Conservation (phyloP, 2,113 vertebrate species). For the Mus musculus region DNA sequence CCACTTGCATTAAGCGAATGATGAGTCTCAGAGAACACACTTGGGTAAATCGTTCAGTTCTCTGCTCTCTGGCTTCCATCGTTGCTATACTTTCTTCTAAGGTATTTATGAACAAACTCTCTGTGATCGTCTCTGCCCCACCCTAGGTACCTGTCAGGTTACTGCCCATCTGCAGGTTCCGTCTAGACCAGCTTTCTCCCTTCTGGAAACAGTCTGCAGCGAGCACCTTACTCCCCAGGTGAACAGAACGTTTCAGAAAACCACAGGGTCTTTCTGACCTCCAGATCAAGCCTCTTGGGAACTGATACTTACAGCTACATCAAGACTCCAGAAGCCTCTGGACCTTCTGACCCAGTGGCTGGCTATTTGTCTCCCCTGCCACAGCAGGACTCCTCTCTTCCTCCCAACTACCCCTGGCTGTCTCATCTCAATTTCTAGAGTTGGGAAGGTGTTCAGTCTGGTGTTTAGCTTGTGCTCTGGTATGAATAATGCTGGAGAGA, state of each 20-base stretch:
- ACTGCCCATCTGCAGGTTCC: background rate
- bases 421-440: background rate
- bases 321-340: background rate
- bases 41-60: constrained; percentile 9
- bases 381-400: too few species aligned
- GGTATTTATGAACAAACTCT: constrained; percentile 8
- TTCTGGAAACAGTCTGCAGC: background rate
- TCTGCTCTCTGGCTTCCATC: background rate
- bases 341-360: background rate
- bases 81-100: background rate
- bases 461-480: background rate
- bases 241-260: constrained; percentile 9
- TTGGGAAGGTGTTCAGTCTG: background rate
- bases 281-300: background rate
- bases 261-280: background rate
- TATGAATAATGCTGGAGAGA: background rate
- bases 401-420: too few species aligned
- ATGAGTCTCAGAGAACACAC: constrained; percentile 4
- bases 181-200: background rate
- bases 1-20: constrained; percentile 43
- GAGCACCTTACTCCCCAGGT: background rate
- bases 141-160: background rate
- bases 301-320: background rate
- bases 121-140: background rate
- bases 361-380: background rate